Evolutionary conservation across 1,140 invertebrate species (phyloP).

Genomic region (Mycetomoellerius zeteki): DNA sequence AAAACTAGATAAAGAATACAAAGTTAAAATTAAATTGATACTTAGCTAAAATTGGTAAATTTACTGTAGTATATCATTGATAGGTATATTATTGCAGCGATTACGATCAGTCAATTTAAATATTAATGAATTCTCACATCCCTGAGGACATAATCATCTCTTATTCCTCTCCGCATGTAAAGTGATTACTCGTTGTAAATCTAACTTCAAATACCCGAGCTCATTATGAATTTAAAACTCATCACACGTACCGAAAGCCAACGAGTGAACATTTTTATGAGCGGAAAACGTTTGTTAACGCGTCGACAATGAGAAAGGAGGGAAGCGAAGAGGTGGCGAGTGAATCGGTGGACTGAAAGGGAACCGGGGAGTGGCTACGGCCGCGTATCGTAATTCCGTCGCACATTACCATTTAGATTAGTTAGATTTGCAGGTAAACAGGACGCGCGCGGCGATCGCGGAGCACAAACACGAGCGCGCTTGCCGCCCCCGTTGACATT

Average conservation of each 20-base stretch:
- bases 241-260: slow-evolving; percentile 43
- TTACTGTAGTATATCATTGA: background rate
- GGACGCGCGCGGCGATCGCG: slow-evolving; percentile 81
- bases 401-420: slow-evolving; percentile 85
- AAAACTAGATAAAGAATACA: background rate
- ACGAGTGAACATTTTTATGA: slow-evolving; percentile 45
- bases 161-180: slow-evolving; percentile 18
- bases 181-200: slow-evolving; percentile 1
- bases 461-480: slow-evolving; percentile 82
- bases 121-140: background rate
- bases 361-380: background rate
- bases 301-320: slow-evolving; percentile 41
- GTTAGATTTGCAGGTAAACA: slow-evolving; percentile 84
- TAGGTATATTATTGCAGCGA: background rate
- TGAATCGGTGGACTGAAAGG: slow-evolving; percentile 8
- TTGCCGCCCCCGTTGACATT: slow-evolving; percentile 77
- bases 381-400: slow-evolving; percentile 81
- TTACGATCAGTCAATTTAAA: background rate
- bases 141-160: slow-evolving; percentile 4
- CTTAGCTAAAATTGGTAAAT: background rate
- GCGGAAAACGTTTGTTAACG: slow-evolving; percentile 67
- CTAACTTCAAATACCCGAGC: slow-evolving; percentile 12
- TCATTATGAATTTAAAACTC: slow-evolving; percentile 25
- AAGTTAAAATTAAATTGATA: background rate
- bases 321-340: background rate